Evolutionary conservation across 2,888 invertebrate species (phyloP), one percentile per base, ranked within the genome.

Genomic region (Unio pictorum): DNA sequence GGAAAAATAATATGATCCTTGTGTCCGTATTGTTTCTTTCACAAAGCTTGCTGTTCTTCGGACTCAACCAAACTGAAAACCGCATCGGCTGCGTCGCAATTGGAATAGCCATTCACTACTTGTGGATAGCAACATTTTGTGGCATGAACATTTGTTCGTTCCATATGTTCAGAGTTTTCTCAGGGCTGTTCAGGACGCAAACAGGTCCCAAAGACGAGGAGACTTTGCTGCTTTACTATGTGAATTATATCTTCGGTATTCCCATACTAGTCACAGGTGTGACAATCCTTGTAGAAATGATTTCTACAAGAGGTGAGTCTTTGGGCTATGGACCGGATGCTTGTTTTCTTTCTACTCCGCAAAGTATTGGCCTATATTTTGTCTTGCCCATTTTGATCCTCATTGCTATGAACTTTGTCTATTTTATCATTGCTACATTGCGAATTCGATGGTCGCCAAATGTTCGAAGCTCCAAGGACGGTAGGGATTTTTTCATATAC

Each of bases 101-200:
- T 60, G 75, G 68, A 5, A 68, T 78, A 23, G 64, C 75, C 17
- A 68, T 74, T 61, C 78, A 78, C 67, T 80, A 77, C 64, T 65
- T 69, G 57, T 79, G 78, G 78, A 62, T 80, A 58, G 66, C 76
- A 8, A 62, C 77, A 15, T 75, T 80, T 61, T 57, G 61, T 26
- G 71, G 74, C 66, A 80, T 79, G 80, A 68, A 58, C n/a, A 70
- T 73, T 20, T 80, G 76, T 20, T 74, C 74, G n/a, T 72, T 72
- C 62, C 76, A 78, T 65, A 77, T 80, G 78, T 77, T 68, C 69
- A 61, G 71, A 15, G 74, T 74, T 28, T 78, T 80, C 67, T 71
- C 72, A 4, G 55, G 65, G 17, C 20, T 68, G 56, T 56, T 61
- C 18, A 56, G 26, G 56, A 61, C 61, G 11, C 66, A 66, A 18